Percentiles rank a stretch among this genome's conserved stretches.
Evolutionary conservation across 2,113 vertebrate species (phyloP).

Genomic region (Formicarius rufipectus): DNA sequence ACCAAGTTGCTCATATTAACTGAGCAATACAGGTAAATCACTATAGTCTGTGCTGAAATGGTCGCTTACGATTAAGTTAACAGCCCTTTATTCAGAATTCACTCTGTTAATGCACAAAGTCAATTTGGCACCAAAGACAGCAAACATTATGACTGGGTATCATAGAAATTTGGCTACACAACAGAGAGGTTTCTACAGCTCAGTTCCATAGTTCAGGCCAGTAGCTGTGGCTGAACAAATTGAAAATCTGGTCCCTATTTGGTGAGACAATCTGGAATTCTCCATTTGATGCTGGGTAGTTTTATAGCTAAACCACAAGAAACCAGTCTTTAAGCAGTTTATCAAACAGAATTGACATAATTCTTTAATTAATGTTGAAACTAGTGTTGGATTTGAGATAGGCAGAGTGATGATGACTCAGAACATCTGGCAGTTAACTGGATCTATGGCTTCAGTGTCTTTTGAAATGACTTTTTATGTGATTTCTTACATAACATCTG

Average conservation of each 20-base stretch:
- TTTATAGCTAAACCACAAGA: background rate
- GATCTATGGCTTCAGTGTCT: background rate
- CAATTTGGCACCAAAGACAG: background rate
- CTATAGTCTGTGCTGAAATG: background rate
- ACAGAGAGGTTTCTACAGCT: background rate
- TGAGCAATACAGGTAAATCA: background rate
- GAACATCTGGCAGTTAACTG: constrained; percentile 6
- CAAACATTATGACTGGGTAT: background rate
- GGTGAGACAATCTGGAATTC: background rate
- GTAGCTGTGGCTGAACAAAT: background rate
- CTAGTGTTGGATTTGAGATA: background rate
- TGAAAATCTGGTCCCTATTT: background rate
- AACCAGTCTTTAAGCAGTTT: background rate
- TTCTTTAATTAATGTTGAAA: background rate
- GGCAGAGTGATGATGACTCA: background rate
- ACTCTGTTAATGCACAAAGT: background rate
- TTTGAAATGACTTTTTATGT: background rate
- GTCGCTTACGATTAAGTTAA: background rate
- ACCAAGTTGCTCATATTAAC: background rate
- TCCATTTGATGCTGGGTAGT: background rate
- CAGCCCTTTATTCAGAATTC: background rate
- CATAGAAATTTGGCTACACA: background rate
- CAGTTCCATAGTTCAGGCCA: background rate
- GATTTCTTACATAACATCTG: background rate
- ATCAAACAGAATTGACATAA: background rate